Evolutionary conservation across 2,797 vertebrate genomes (phyloP), one percentile per base, ranked within the genome.

Genomic region (Fistularia tabacaria): DNA sequence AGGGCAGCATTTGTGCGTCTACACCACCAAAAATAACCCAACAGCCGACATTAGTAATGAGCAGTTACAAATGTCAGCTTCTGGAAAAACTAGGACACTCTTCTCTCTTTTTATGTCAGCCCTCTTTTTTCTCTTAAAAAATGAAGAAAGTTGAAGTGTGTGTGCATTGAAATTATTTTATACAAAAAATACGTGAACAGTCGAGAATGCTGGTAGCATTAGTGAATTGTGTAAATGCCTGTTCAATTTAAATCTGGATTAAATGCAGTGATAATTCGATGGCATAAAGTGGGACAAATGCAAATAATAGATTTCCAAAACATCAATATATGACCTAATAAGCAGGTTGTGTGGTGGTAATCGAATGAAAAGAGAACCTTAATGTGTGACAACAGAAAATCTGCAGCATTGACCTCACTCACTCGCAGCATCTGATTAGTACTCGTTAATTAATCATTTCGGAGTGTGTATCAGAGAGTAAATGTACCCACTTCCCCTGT

Each of bases 61-160:
- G 62, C 55, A 56, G 61, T 63, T 71, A 62, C 53, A 74, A 71
- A 75, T 62, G 69, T 62, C 54, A 68, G 63, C 57, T 52, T 71
- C 41, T 60, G 25, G 0, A 14, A 69, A 67, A 76, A 73, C 43
- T 73, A 70, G 79, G 66, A 14, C 59, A 69, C 46, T 51, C 56
- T 46, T 62, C 36, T 43, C 38, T 51, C 44, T 47, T 57, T 50
- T 38, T 44, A 36, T 12, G 25, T 57, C 14, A 38, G 49, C 11
- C 10, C 40, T 55, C 9, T 6, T 53, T 15, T 47, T 36, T 42
- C 38, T 61, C n/a, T 15, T 36, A 40, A 49, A 54, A 51, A 44
- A 61, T 42, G 36, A 38, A 14, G n/a, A 55, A 46, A 60, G 51
- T 14, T 15, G 49, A 62, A 65, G 39, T 40, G 13, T 61, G 38